phyloP scores from a whole-genome alignment of 2,888 invertebrate species.

The Megaustenia siamemsis region DNA sequence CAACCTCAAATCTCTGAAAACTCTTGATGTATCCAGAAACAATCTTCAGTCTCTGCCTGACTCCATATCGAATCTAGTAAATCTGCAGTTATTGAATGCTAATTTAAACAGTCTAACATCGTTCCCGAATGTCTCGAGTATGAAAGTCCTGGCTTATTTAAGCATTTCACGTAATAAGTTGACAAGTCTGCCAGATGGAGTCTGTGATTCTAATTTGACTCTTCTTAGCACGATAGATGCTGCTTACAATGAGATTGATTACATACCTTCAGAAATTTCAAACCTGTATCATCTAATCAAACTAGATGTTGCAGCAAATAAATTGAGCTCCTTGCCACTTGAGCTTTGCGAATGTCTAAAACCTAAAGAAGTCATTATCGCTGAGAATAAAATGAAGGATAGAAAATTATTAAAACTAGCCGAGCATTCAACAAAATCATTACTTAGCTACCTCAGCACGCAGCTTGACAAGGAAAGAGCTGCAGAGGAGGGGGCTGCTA shows the following conservation, averaged over 20 bases:
- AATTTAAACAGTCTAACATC: constrained; percentile 85
- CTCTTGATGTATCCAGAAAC: constrained; percentile 89
- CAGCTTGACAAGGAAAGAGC: constrained; percentile 69
- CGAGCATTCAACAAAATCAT: constrained; percentile 85
- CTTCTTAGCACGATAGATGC: constrained; percentile 86
- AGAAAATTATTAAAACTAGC: constrained; percentile 87
- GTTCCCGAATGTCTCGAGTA: constrained; percentile 83
- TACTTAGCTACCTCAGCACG: constrained; percentile 88
- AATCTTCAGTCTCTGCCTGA: constrained; percentile 84
- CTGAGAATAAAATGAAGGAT: constrained; percentile 88
- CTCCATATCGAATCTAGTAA: constrained; percentile 83
- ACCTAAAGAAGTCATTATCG: constrained; percentile 88
- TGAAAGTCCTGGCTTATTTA: constrained; percentile 85
- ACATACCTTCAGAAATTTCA: constrained; percentile 84
- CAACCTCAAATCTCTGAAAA: constrained; percentile 86
- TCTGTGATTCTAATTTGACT: constrained; percentile 63
- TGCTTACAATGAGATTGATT: constrained; percentile 85
- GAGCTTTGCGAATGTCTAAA: constrained; percentile 86
- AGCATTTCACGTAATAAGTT: constrained; percentile 76
- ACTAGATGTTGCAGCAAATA: constrained; percentile 87
- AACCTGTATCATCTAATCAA: constrained; percentile 85
- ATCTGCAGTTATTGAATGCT: constrained; percentile 86
- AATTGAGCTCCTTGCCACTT: constrained; percentile 85
- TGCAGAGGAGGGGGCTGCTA: constrained; percentile 55
- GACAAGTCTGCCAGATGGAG: constrained; percentile 72